Conservation (phyloP, 2,113 vertebrate species). For the Onychorhynchus coronatus region DNA sequence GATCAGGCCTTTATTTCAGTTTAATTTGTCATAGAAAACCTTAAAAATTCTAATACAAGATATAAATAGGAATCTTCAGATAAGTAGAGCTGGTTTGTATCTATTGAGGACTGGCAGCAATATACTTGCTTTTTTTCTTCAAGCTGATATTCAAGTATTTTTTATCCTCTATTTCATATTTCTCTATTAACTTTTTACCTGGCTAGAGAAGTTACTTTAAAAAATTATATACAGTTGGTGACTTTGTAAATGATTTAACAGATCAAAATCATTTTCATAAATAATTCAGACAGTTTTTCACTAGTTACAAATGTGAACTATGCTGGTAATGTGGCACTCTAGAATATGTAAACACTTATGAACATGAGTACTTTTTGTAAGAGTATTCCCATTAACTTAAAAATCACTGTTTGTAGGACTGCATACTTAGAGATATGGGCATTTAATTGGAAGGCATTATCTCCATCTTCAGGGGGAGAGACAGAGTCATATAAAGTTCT, state of each 20-base stretch:
- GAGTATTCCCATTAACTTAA: not conserved
- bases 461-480: not conserved
- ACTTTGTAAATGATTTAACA: not conserved
- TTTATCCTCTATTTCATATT: not conserved
- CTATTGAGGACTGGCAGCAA: not conserved
- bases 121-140: not conserved
- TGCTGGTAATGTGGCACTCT: not conserved
- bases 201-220: not conserved
- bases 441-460: not conserved
- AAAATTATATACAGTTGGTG: not conserved
- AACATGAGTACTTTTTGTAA: not conserved
- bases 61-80: conserved; percentile 34
- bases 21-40: not conserved
- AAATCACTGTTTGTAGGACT: not conserved
- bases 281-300: not conserved
- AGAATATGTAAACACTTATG: not conserved
- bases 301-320: not conserved
- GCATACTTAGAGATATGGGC: not conserved
- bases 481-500: not conserved
- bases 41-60: not conserved
- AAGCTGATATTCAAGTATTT: not conserved
- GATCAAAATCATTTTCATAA: not conserved
- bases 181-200: conserved; percentile 13
- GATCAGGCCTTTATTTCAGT: not conserved
- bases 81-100: not conserved